phyloP scores from a whole-genome alignment of 2,113 vertebrate genomes.

The Gasterosteus aculeatus region DNA sequence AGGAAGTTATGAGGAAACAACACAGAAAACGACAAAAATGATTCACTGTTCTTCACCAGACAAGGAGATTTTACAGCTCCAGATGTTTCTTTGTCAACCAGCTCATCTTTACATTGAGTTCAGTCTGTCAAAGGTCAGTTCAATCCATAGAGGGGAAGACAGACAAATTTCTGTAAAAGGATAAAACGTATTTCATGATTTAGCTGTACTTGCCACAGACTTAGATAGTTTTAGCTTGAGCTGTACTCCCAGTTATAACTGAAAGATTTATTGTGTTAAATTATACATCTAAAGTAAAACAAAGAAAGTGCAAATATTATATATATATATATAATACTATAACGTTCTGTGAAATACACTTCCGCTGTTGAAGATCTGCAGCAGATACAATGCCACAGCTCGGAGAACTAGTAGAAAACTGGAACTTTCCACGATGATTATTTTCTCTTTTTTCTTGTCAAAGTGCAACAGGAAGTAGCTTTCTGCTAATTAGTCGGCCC shows the following conservation, averaged over 20 bases:
- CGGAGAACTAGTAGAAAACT: background rate
- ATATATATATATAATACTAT: too few relatives aligned
- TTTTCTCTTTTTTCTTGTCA: constrained; percentile 1
- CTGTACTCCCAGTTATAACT: background rate
- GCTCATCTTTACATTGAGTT: background rate
- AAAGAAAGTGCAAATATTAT: background rate
- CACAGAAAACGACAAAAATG: too few relatives aligned
- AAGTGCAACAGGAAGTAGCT: constrained; percentile 53
- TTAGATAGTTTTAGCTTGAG: background rate
- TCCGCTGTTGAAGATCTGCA: background rate
- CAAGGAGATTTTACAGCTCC: background rate
- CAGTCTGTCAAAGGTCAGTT: constrained; percentile 3
- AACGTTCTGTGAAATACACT: background rate
- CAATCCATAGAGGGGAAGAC: background rate
- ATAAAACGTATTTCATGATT: background rate
- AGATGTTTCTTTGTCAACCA: background rate
- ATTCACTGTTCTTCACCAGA: background rate
- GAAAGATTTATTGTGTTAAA: background rate
- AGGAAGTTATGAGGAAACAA: background rate
- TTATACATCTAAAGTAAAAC: background rate
- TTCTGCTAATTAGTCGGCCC: constrained; percentile 51
- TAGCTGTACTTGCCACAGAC: background rate
- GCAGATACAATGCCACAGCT: background rate
- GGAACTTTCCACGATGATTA: background rate
- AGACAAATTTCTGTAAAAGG: background rate